A percentile compares a stretch with the other conserved stretches of the same genome.
phyloP scores from a whole-genome alignment of 2,797 vertebrate species.

The Arremon aurantiirostris region DNA sequence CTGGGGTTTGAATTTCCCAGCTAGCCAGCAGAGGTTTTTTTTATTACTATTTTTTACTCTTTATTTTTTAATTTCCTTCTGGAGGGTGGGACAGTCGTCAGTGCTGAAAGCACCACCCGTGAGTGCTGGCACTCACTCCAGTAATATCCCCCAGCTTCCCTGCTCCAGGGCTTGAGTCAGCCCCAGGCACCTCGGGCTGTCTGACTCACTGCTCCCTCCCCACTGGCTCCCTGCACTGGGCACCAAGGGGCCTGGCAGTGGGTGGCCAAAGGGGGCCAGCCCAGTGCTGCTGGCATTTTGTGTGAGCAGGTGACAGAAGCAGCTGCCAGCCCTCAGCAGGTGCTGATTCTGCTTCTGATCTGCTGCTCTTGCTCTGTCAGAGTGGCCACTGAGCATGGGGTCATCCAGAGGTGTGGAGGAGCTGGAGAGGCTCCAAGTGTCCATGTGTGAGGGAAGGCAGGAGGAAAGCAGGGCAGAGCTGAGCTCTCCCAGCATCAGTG shows the following conservation, averaged over 20 bases:
- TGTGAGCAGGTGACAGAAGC: background rate
- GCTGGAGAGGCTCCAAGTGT: background rate
- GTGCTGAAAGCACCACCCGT: background rate
- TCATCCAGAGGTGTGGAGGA: background rate
- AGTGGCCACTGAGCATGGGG: background rate
- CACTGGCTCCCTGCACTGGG: background rate
- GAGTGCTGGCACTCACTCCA: background rate
- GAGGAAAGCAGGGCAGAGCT: background rate
- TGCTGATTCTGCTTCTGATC: background rate
- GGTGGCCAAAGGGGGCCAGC: background rate
- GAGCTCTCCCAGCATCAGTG: background rate
- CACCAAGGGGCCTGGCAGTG: fast-evolving
- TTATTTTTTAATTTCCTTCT: background rate
- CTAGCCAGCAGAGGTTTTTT: background rate
- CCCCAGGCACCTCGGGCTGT: background rate
- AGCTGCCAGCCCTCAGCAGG: background rate
- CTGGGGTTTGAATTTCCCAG: background rate
- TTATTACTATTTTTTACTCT: background rate
- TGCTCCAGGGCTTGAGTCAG: background rate
- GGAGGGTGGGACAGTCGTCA: background rate
- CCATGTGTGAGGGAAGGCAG: background rate
- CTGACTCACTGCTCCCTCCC: background rate
- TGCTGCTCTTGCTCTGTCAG: background rate
- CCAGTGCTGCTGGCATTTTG: background rate
- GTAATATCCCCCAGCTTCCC: background rate